Conservation (phyloP, 1,140 invertebrate genomes). For the Drosophila carrolli region DNA sequence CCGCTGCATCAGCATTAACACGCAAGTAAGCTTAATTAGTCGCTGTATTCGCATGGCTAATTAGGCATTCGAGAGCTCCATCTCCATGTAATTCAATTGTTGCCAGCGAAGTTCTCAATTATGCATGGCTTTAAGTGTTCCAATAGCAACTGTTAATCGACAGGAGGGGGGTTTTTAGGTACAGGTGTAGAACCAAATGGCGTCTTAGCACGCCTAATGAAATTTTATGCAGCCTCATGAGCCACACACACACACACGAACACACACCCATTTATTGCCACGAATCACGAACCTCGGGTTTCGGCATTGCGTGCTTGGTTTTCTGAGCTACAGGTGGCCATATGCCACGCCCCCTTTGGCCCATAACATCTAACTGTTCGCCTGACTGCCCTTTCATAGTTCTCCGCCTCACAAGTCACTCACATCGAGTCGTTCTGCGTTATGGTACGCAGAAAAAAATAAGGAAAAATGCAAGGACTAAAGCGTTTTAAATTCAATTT, state of each 20-base stretch:
- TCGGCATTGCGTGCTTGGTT: constrained; percentile 38
- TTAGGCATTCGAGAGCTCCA: constrained; percentile 27
- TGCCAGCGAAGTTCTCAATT: constrained; percentile 52
- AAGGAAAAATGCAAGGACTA: background rate
- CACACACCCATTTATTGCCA: constrained; percentile 58
- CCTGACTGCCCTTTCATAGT: constrained; percentile 39
- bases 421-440: constrained; percentile 4
- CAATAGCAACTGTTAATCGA: constrained; percentile 45
- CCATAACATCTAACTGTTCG: constrained; percentile 14
- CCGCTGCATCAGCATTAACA: constrained; percentile 12
- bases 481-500: no score
- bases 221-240: constrained; percentile 78
- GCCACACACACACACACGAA: constrained; percentile 21
- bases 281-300: constrained; percentile 57
- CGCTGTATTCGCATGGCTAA: constrained; percentile 47
- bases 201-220: constrained; percentile 74
- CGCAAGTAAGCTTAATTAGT: constrained; percentile 35
- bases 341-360: background rate
- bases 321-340: constrained; percentile 63
- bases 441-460: background rate
- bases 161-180: background rate
- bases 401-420: constrained; percentile 6
- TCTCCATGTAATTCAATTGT: constrained; percentile 66
- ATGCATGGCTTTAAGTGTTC: constrained; percentile 64
- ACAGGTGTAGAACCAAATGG: constrained; percentile 57